Evolutionary conservation across 2,888 invertebrate species (phyloP), one percentile per base, ranked within the genome.

Genomic region (Scaptomyza flava): DNA sequence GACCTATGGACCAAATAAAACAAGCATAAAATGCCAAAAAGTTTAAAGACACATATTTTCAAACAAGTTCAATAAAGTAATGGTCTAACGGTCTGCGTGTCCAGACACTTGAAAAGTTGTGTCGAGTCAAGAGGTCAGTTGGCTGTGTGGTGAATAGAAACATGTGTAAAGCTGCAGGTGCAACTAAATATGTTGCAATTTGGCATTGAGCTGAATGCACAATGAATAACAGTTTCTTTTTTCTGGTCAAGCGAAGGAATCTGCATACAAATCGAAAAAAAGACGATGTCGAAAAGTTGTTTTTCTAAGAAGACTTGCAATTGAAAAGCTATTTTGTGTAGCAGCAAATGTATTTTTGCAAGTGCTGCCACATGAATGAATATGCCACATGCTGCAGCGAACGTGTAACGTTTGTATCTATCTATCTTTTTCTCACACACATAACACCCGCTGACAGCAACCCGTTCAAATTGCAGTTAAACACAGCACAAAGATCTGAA

Each of bases 1-100:
- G 81, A 99, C 96, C 92, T 92, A 82, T 11, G 4, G 27, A 59
- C 11, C 38, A 41, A 34, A 43, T 9, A 34, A n/a, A 52, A n/a
- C 41, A 38, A 9, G 14, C 34, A n/a, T 6, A 30, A 23, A 67
- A 63, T 47, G 33, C 41, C 38, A 41, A 8, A 46, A 43, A 46
- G 59, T 50, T 50, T 46, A 45, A 46, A 36, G n/a, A 56, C 20
- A 23, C 6, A 31, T 12, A 5, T 3, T 36, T n/a, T 8, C 23
- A 47, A 47, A 47, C 14, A 9, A 11, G 30, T 20, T 0, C 8
- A 31, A 17, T 9, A 17, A 27, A 14, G 30, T 47, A 27, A 17
- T 23, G 23, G 23, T 33, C 45, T 34, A 60, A 66, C 60, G 46
- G 38, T 38, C 36, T 14, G 36, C n/a, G n/a, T 7, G 36, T 31